Conservation (phyloP, 2,888 invertebrate species). For the Pycnomerus fuliginosus region DNA sequence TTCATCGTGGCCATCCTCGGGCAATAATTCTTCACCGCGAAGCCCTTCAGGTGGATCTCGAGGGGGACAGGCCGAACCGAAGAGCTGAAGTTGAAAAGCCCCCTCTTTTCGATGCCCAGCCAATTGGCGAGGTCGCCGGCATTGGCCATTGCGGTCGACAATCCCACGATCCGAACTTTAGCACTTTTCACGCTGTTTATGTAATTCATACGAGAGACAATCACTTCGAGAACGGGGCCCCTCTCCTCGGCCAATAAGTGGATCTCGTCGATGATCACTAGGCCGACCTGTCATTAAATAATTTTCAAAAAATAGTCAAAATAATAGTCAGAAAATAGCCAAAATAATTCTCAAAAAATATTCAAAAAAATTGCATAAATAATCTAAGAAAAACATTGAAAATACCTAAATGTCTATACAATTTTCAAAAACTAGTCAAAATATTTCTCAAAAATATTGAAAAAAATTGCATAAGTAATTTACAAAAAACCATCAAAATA, state of each 20-base stretch:
- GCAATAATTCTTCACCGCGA: slow-evolving; percentile 97
- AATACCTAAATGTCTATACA: too few species aligned
- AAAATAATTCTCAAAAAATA: too few species aligned
- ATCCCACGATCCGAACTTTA: slow-evolving; percentile 84
- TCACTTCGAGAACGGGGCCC: slow-evolving; percentile 92
- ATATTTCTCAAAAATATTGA: too few species aligned
- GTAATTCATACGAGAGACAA: slow-evolving; percentile 96
- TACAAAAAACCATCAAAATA: too few species aligned
- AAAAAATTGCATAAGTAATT: too few species aligned
- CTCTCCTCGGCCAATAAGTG: slow-evolving; percentile 91
- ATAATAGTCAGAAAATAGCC: too few species aligned
- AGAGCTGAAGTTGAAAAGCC: slow-evolving; percentile 92
- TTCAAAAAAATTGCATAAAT: too few species aligned
- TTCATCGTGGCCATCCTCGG: slow-evolving; percentile 99
- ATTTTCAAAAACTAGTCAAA: too few species aligned
- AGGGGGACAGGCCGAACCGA: slow-evolving; percentile 97
- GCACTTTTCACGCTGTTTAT: slow-evolving; percentile 87
- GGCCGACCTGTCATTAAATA: too few species aligned
- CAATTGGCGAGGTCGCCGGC: slow-evolving; percentile 96
- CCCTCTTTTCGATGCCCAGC: slow-evolving; percentile 76
- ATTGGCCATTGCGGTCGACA: slow-evolving; percentile 97
- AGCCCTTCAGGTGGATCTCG: slow-evolving; percentile 83
- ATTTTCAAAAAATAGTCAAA: too few species aligned
- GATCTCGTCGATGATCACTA: slow-evolving; percentile 97
- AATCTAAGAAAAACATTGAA: too few species aligned